These are phyloP conservation scores for Lasius platythorax DNA, from an alignment of 2,888 invertebrate species.

Conservation along the genomic window DNA sequence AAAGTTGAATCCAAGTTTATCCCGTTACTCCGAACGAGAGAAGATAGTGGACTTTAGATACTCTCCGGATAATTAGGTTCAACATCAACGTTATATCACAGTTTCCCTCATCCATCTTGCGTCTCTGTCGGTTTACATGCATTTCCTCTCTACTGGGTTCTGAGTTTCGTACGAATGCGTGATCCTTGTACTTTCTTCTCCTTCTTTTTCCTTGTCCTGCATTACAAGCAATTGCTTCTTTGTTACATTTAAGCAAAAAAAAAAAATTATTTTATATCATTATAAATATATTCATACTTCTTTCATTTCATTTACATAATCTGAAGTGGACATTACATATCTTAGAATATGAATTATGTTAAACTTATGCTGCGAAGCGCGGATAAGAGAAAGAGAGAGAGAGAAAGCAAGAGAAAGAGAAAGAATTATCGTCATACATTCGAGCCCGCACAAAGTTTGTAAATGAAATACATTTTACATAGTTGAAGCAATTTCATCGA, in stretches of 20 bases:
- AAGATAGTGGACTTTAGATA: slow-evolving; percentile 43
- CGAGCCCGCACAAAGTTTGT: too few relatives aligned
- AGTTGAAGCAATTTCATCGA: slow-evolving; percentile 19
- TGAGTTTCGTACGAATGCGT: slow-evolving; percentile 47
- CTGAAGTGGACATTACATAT: slow-evolving; percentile 3
- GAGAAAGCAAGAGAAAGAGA: not conserved
- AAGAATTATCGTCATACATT: too few relatives aligned
- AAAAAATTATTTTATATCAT: not conserved
- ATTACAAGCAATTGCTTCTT: not conserved
- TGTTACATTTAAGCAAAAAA: not conserved
- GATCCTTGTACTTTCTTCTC: not conserved
- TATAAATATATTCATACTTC: not conserved
- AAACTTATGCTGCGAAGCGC: not conserved
- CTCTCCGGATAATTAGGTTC: slow-evolving; percentile 45
- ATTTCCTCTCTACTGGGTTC: slow-evolving; percentile 40
- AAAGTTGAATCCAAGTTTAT: slow-evolving; percentile 44
- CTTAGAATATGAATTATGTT: not conserved
- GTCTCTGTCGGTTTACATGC: slow-evolving; percentile 70
- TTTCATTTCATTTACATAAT: slow-evolving; percentile 14
- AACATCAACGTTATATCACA: slow-evolving; percentile 66
- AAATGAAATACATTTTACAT: slow-evolving; percentile 31
- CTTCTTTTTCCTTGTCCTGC: not conserved
- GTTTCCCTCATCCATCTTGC: slow-evolving; percentile 79
- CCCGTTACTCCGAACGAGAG: slow-evolving; percentile 2
- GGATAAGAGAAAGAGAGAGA: not conserved